phyloP scores from a whole-genome alignment of 2,797 vertebrate genomes.

The Lates japonicus region DNA sequence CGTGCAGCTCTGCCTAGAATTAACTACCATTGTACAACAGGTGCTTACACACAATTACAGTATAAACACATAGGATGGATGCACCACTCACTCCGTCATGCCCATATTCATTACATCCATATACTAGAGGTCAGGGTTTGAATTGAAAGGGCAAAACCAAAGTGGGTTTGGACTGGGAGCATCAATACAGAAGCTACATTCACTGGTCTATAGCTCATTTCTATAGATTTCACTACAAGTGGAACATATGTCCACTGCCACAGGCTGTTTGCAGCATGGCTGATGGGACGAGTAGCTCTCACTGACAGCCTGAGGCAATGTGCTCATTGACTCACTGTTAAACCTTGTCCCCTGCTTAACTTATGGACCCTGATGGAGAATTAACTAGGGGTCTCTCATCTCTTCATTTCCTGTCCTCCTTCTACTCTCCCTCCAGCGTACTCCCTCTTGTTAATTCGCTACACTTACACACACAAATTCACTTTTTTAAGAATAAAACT shows the following conservation, averaged over 20 bases:
- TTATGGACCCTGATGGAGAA: slow-evolving; percentile 35
- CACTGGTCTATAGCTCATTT: slow-evolving; percentile 24
- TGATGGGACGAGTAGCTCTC: slow-evolving; percentile 43
- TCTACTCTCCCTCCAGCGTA: slow-evolving; percentile 11
- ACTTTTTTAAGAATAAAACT: slow-evolving; percentile 6
- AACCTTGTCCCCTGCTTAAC: slow-evolving; percentile 29
- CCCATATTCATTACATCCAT: slow-evolving; percentile 9
- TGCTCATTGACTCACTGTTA: slow-evolving; percentile 41
- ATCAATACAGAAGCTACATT: slow-evolving; percentile 15
- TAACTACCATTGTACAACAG: slow-evolving; percentile 97
- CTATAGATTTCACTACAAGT: slow-evolving; percentile 51
- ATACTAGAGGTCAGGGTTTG: slow-evolving; percentile 29
- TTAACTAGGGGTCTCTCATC: slow-evolving; percentile 35
- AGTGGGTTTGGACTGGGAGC: slow-evolving; percentile 2
- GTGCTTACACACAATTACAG: slow-evolving; percentile 69
- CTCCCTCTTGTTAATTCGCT: slow-evolving; percentile 32
- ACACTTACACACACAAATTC: slow-evolving; percentile 22
- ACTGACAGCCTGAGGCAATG: slow-evolving; percentile 33
- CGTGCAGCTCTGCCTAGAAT: slow-evolving; percentile 94
- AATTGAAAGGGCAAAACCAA: slow-evolving; percentile 11
- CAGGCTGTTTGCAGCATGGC: slow-evolving; percentile 51
- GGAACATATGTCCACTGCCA: slow-evolving; percentile 42
- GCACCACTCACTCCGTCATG: background rate
- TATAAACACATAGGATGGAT: background rate
- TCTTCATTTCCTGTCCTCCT: slow-evolving; percentile 53